Percentiles rank a stretch among this genome's conserved stretches.
These are phyloP conservation scores for Aproaerema taeniolella DNA, from an alignment of 2,888 invertebrate species.

Conservation along the genomic window DNA sequence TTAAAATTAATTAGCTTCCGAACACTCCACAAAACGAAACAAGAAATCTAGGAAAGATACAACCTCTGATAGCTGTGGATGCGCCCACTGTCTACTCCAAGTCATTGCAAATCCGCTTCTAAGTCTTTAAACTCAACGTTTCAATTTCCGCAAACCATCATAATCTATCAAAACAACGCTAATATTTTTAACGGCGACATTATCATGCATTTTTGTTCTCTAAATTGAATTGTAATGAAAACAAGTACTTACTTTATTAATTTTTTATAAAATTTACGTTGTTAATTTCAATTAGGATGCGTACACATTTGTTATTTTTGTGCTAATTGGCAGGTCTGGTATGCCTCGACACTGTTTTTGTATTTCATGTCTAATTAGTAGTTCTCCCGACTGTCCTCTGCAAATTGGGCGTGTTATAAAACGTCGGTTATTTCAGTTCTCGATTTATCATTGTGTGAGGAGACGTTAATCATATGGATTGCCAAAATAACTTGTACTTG, in stretches of 20 bases:
- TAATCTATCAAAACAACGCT: not conserved
- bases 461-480: constrained; percentile 53
- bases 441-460: constrained; percentile 56
- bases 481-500: constrained; percentile 68
- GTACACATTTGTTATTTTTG: constrained; percentile 7
- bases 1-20: constrained; percentile 73
- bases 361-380: constrained; percentile 22
- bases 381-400: constrained; percentile 23
- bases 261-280: not conserved
- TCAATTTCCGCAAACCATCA: not conserved
- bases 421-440: constrained; percentile 57
- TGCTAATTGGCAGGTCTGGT: constrained; percentile 18
- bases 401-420: constrained; percentile 35
- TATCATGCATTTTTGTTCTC: not conserved
- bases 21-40: constrained; percentile 59
- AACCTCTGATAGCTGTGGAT: constrained; percentile 43
- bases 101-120: not conserved
- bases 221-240: not conserved
- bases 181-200: not conserved
- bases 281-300: constrained; percentile 7
- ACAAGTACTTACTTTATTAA: not conserved
- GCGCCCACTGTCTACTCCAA: not conserved
- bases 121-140: not conserved
- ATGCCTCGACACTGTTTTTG: constrained; percentile 10
- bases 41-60: constrained; percentile 69